phyloP scores from a whole-genome alignment of 64 coral and sea anemone species.

The Montipora sp. region DNA sequence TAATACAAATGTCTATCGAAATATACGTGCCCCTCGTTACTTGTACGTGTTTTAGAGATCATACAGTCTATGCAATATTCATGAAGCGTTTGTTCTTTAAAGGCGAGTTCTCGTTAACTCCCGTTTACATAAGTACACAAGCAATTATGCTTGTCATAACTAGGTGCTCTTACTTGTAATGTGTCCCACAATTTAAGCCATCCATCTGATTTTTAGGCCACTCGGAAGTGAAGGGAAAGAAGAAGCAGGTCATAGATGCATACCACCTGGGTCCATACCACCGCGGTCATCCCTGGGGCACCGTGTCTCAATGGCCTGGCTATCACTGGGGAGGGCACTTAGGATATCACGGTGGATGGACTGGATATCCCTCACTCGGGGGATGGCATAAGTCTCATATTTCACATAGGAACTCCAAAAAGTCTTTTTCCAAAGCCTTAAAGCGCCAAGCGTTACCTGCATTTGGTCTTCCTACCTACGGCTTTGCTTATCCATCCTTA shows the following conservation, averaged over 20 bases:
- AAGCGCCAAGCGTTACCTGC: background rate
- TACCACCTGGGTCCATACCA: conserved; percentile 80
- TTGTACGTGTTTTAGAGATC: too few relatives aligned
- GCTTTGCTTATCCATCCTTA: conserved; percentile 11
- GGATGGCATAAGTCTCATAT: conserved; percentile 72
- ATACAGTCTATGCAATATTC: too few relatives aligned
- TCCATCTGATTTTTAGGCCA: background rate
- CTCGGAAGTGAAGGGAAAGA: conserved; percentile 34
- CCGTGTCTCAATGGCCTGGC: conserved; percentile 73
- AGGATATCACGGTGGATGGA: conserved; percentile 72
- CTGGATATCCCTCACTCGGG: conserved; percentile 73
- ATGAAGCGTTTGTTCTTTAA: too few relatives aligned
- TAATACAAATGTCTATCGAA: too few relatives aligned
- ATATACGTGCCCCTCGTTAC: too few relatives aligned
- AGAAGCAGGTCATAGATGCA: conserved; percentile 92
- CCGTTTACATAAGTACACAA: too few relatives aligned
- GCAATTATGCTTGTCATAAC: background rate
- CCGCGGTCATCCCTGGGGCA: conserved; percentile 84
- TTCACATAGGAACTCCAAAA: conserved; percentile 50
- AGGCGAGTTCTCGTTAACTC: too few relatives aligned
- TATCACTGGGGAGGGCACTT: background rate
- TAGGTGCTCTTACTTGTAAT: background rate
- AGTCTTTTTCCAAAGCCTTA: background rate
- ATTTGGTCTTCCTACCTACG: background rate
- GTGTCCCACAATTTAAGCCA: background rate